Conservation (phyloP, 2,888 invertebrate genomes). For the Thymelicus sylvestris region DNA sequence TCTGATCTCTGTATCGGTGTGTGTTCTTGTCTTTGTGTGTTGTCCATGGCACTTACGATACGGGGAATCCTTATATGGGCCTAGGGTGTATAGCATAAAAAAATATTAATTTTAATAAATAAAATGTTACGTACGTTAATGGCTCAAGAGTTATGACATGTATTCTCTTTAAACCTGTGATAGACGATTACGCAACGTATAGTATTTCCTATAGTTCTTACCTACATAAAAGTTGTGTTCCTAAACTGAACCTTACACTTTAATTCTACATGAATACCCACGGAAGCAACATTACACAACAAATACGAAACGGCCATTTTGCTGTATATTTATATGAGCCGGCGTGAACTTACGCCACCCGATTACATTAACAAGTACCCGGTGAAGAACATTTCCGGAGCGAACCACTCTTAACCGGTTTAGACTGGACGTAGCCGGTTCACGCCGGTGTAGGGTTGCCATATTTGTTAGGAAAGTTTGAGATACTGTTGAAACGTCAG, state of each 20-base stretch:
- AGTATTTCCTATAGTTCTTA: too few relatives aligned
- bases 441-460: slow-evolving; percentile 34
- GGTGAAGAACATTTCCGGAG: slow-evolving; percentile 70
- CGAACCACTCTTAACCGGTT: slow-evolving; percentile 69
- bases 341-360: slow-evolving; percentile 61
- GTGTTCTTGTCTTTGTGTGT: too few relatives aligned
- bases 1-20: too few relatives aligned
- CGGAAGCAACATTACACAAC: slow-evolving; percentile 17
- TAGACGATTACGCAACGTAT: too few relatives aligned
- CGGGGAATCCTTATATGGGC: too few relatives aligned
- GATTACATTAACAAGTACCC: slow-evolving; percentile 71
- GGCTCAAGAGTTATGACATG: too few relatives aligned
- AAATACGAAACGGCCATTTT: slow-evolving; percentile 18
- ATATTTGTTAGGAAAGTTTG: neutral
- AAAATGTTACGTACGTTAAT: too few relatives aligned
- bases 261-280: neutral
- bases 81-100: too few relatives aligned
- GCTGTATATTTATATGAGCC: slow-evolving; percentile 36
- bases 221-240: too few relatives aligned
- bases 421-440: slow-evolving; percentile 53
- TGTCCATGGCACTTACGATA: too few relatives aligned
- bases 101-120: too few relatives aligned
- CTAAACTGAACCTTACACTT: neutral
- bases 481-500: neutral
- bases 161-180: too few relatives aligned